Evolutionary conservation across 2,113 vertebrate genomes (phyloP).

Genomic region (Epinephelus lanceolatus): DNA sequence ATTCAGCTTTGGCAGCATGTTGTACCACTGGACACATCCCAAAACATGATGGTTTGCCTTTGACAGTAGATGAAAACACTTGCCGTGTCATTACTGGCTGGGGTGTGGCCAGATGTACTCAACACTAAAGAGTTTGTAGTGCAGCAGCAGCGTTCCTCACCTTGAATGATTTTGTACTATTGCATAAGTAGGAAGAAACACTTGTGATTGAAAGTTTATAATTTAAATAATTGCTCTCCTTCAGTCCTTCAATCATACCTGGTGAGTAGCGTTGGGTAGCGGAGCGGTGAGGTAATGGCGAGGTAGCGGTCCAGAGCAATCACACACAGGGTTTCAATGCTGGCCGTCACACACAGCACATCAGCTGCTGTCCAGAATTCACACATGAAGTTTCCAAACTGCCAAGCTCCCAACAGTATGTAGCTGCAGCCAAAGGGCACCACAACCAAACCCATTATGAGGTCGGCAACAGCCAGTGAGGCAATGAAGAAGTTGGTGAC

Average conservation of each 20-base stretch:
- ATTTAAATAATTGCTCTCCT: background rate
- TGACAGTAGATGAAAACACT: constrained; percentile 2
- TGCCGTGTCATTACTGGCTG: constrained; percentile 8
- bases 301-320: constrained; percentile 97
- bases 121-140: constrained; percentile 8
- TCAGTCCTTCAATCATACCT: constrained; percentile 65
- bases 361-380: constrained; percentile 95
- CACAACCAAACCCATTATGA: constrained; percentile 95
- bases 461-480: constrained; percentile 95
- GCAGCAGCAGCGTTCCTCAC: background rate
- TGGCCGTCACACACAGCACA: constrained; percentile 96
- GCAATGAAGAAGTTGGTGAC: constrained; percentile 98
- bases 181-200: background rate
- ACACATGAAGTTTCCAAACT: constrained; percentile 93
- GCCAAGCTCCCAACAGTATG: constrained; percentile 92
- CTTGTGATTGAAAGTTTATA: background rate
- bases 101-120: background rate
- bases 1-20: constrained; percentile 20
- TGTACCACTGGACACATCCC: background rate
- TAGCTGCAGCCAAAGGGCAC: constrained; percentile 93
- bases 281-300: constrained; percentile 95
- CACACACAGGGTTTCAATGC: constrained; percentile 97
- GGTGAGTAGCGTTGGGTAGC: constrained; percentile 93
- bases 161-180: background rate
- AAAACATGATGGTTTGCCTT: background rate